Evolutionary conservation across 2,797 vertebrate species (phyloP).

Genomic region (Remorina albescens): DNA sequence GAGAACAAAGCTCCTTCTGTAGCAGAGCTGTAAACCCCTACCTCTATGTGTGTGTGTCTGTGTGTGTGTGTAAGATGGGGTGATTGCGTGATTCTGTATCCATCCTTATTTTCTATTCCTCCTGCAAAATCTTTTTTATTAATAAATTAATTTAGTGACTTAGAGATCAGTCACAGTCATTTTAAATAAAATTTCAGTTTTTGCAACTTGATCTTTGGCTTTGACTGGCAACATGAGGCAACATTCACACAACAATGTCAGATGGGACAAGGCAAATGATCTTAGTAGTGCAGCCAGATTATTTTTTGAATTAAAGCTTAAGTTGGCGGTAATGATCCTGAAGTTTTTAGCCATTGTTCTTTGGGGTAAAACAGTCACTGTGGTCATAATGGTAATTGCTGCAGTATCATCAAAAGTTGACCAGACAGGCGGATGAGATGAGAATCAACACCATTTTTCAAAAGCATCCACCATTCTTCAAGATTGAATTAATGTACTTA

Average conservation of each 20-base stretch:
- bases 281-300: not conserved
- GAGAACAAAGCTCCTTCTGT: slow-evolving; percentile 82
- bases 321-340: no score
- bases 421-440: not conserved
- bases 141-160: not conserved
- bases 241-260: not conserved
- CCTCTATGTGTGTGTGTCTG: slow-evolving; percentile 33
- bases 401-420: not conserved
- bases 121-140: slow-evolving; percentile 6
- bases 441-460: not conserved
- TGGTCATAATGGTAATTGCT: not conserved
- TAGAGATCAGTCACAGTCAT: not conserved
- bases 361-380: not conserved
- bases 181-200: not conserved
- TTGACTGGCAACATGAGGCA: not conserved
- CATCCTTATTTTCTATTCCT: slow-evolving; percentile 19
- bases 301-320: not conserved
- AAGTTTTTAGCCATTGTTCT: not conserved
- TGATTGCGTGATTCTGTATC: slow-evolving; percentile 37
- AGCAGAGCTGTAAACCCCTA: slow-evolving; percentile 64
- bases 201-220: not conserved
- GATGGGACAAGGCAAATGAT: no score
- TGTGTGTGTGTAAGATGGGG: slow-evolving; percentile 18
- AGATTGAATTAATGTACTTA: not conserved
- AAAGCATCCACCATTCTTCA: not conserved